These are phyloP conservation scores for Diaprepes abbreviatus DNA, from an alignment of 2,888 invertebrate species.

Conservation along the genomic window DNA sequence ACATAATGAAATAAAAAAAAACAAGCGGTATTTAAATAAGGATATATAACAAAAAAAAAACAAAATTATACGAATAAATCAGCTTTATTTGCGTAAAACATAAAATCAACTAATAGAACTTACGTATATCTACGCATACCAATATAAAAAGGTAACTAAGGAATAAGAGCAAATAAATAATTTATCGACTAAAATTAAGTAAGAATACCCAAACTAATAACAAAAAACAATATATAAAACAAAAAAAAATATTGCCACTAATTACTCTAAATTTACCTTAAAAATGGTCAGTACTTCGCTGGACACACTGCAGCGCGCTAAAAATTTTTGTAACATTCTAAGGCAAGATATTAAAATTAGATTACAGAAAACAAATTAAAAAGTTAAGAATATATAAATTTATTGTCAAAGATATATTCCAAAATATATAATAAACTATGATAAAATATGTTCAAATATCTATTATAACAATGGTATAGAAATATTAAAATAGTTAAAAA, in stretches of 20 bases:
- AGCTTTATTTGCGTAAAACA: slow-evolving; percentile 52
- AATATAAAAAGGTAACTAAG: slow-evolving; percentile 59
- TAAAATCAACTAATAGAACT: slow-evolving; percentile 47
- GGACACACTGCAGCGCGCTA: background rate
- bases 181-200: slow-evolving; percentile 54
- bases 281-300: slow-evolving; percentile 34
- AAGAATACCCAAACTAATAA: slow-evolving; percentile 46
- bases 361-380: background rate
- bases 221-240: slow-evolving; percentile 53
- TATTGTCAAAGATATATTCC: background rate
- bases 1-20: background rate
- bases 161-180: slow-evolving; percentile 59
- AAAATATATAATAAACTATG: slow-evolving; percentile 46
- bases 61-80: slow-evolving; percentile 51
- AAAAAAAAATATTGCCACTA: slow-evolving; percentile 56
- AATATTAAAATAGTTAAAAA: slow-evolving; percentile 35
- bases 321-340: background rate
- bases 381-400: background rate
- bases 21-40: slow-evolving; percentile 39
- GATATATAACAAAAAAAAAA: slow-evolving; percentile 48
- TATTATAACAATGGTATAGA: slow-evolving; percentile 51
- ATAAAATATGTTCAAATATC: slow-evolving; percentile 26
- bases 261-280: slow-evolving; percentile 45
- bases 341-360: slow-evolving; percentile 22
- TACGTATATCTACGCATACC: slow-evolving; percentile 51